Conservation (phyloP, 2,888 invertebrate genomes). For the Patella caerulea region DNA sequence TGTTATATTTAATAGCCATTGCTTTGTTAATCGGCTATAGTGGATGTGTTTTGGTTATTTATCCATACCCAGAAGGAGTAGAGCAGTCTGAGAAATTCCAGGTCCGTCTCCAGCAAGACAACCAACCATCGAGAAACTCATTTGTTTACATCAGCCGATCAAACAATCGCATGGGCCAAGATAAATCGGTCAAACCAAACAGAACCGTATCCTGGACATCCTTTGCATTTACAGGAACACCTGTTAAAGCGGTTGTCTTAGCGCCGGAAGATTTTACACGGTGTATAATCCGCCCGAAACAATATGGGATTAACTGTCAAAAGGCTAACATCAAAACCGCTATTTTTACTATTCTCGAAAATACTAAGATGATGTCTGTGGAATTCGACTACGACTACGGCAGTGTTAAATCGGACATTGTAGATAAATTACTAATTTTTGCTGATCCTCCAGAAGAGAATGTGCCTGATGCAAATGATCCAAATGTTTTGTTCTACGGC, state of each 20-base stretch:
- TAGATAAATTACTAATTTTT: slow-evolving; percentile 31
- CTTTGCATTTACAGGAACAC: slow-evolving; percentile 20
- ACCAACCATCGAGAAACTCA: background rate
- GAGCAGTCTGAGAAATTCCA: slow-evolving; percentile 12
- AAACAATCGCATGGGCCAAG: slow-evolving; percentile 10
- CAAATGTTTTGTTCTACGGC: slow-evolving; percentile 25
- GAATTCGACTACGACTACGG: slow-evolving; percentile 34
- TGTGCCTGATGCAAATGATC: slow-evolving; percentile 19
- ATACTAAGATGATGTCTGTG: slow-evolving; percentile 31
- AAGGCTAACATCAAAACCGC: slow-evolving; percentile 25
- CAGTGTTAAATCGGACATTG: slow-evolving; percentile 16
- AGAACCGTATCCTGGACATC: slow-evolving; percentile 29
- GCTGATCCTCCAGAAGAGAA: slow-evolving; percentile 31
- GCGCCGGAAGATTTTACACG: slow-evolving; percentile 20
- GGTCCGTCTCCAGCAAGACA: background rate
- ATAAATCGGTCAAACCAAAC: slow-evolving; percentile 3
- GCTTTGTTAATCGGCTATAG: too few species aligned
- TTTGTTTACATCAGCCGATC: slow-evolving; percentile 15
- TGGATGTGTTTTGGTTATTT: slow-evolving; percentile 2
- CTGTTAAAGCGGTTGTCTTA: slow-evolving; percentile 15
- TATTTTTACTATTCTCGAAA: slow-evolving; percentile 20
- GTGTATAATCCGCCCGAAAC: slow-evolving; percentile 30
- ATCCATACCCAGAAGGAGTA: background rate
- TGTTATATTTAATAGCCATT: too few species aligned
- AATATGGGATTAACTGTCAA: slow-evolving; percentile 22